phyloP scores from a whole-genome alignment of 92 coral and sea anemone genomes.

The Palythoa heliodiscus region DNA sequence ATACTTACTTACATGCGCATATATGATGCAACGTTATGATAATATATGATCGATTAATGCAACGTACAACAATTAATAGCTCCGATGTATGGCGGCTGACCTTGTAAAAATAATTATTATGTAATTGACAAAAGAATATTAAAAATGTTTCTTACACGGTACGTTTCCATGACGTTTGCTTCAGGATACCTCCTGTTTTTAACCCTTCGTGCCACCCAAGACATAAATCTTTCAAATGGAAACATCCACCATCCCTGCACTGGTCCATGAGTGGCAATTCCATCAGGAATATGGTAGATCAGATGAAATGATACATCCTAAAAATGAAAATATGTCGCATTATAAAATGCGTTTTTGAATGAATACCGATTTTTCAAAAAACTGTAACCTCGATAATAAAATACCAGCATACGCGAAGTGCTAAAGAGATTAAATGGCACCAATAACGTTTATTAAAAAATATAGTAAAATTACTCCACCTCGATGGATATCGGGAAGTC shows the following conservation, averaged over 20 bases:
- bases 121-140: neutral
- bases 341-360: neutral
- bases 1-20: neutral
- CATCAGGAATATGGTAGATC: neutral
- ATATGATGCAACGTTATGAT: no score
- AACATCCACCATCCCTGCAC: slow-evolving; percentile 14
- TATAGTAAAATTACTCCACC: neutral
- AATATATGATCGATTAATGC: neutral
- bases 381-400: neutral
- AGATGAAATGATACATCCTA: slow-evolving; percentile 14
- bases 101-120: neutral
- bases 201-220: neutral
- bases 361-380: neutral
- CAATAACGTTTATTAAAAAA: neutral
- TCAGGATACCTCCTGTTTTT: slow-evolving; percentile 8
- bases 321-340: neutral
- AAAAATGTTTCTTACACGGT: neutral
- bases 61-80: neutral
- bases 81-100: neutral
- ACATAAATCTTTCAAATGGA: neutral
- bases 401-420: neutral
- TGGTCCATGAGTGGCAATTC: neutral
- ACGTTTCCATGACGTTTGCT: slow-evolving; percentile 11
- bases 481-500: slow-evolving; percentile 5
- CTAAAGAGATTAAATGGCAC: neutral